Evolutionary conservation across 2,113 vertebrate genomes (phyloP).

Genomic region (Narcine bancroftii): DNA sequence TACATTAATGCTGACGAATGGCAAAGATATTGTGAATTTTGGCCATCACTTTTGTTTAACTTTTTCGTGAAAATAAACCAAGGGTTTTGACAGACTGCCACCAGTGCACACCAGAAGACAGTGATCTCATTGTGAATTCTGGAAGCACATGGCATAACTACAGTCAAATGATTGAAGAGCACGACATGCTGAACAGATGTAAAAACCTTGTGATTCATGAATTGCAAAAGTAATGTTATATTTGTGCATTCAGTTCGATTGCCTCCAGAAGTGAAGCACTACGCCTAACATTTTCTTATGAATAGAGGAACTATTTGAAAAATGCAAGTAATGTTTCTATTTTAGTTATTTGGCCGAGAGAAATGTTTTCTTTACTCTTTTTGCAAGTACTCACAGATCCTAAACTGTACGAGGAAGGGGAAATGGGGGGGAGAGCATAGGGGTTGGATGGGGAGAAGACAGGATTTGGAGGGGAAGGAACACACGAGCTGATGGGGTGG

Average conservation of each 20-base stretch:
- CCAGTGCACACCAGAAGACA: constrained; percentile 55
- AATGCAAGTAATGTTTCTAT: constrained; percentile 60
- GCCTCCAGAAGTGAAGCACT: constrained; percentile 76
- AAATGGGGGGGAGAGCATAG: constrained; percentile 4
- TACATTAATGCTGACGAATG: not conserved
- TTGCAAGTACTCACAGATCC: constrained; percentile 17
- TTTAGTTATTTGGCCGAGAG: constrained; percentile 51
- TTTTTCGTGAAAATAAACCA: constrained; percentile 51
- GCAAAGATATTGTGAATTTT: constrained; percentile 39
- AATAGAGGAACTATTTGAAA: constrained; percentile 70
- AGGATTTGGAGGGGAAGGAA: no score
- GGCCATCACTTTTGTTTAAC: constrained; percentile 48
- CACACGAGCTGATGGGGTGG: no score
- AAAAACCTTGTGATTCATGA: constrained; percentile 56
- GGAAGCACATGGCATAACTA: constrained; percentile 49
- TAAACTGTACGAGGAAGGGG: constrained; percentile 19
- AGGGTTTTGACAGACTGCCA: constrained; percentile 53
- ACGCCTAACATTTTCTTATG: constrained; percentile 72
- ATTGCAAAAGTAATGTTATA: constrained; percentile 58
- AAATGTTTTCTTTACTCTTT: constrained; percentile 49
- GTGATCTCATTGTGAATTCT: constrained; percentile 60
- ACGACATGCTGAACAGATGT: constrained; percentile 66
- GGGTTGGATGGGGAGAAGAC: not conserved
- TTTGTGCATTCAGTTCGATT: constrained; percentile 63
- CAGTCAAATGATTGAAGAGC: constrained; percentile 61